These are phyloP conservation scores for Microplitis manilae DNA, from an alignment of 2,888 invertebrate genomes.

Conservation along the genomic window DNA sequence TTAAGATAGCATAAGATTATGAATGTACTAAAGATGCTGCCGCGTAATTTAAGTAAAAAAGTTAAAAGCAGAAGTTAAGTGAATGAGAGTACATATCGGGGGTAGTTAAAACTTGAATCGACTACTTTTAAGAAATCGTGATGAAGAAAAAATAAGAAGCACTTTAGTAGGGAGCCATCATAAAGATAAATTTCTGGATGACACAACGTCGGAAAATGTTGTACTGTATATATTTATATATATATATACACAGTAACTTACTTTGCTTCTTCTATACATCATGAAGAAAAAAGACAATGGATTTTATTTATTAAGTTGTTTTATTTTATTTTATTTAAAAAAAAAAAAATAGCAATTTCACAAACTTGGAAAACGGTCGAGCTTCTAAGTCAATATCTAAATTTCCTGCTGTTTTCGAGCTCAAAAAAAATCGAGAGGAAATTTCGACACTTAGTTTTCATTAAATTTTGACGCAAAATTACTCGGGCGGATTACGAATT, in stretches of 20 bases:
- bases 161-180: constrained; percentile 10
- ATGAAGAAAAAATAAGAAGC: neutral
- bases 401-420: no score
- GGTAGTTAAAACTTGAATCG: neutral
- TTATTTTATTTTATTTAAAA: no score
- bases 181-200: constrained; percentile 44
- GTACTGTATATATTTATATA: neutral
- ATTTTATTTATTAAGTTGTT: neutral
- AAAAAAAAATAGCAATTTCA: no score
- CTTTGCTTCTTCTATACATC: neutral
- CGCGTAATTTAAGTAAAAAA: neutral
- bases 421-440: no score
- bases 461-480: no score
- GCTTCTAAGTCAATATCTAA: no score
- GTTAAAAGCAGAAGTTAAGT: constrained; percentile 5
- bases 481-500: no score
- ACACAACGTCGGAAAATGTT: constrained; percentile 42
- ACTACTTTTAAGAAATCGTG: neutral
- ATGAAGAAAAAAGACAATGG: neutral
- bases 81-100: neutral
- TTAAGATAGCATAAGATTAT: neutral
- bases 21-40: neutral
- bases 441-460: no score
- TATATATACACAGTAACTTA: neutral
- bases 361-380: no score